These are phyloP conservation scores for Eumaeus atala DNA, from an alignment of 1,140 invertebrate genomes.

Conservation along the genomic window DNA sequence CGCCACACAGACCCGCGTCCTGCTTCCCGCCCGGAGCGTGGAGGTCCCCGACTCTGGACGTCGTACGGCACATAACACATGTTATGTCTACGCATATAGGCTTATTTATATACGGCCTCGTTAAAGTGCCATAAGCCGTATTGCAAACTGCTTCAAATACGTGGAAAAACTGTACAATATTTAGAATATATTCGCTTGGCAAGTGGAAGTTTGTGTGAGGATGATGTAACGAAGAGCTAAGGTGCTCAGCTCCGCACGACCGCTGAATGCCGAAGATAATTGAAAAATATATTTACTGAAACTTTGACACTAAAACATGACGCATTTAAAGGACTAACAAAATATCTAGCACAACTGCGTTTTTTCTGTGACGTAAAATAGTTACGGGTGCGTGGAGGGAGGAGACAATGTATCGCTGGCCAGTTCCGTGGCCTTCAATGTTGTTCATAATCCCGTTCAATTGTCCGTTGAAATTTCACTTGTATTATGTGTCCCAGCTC, in stretches of 20 bases:
- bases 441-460: no score
- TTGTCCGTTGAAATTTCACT: no score
- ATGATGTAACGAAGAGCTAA: slow-evolving; percentile 1
- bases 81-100: not conserved
- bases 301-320: not conserved
- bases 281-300: slow-evolving; percentile 2
- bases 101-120: not conserved
- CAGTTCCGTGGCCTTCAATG: no score
- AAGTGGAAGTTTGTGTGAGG: not conserved
- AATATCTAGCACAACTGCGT: not conserved
- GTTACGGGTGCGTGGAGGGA: no score
- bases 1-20: no score
- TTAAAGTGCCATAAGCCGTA: not conserved
- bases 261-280: slow-evolving; percentile 2
- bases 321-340: not conserved
- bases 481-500: no score
- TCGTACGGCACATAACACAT: not conserved
- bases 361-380: no score
- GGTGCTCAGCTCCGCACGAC: slow-evolving; percentile 4
- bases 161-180: not conserved
- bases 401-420: no score
- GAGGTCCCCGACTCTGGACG: no score
- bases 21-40: no score
- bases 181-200: slow-evolving; percentile 5
- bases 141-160: not conserved